Evolutionary conservation across 2,888 invertebrate species (phyloP), one percentile per base, ranked within the genome.

Genomic region (Anagyrus pseudococci): DNA sequence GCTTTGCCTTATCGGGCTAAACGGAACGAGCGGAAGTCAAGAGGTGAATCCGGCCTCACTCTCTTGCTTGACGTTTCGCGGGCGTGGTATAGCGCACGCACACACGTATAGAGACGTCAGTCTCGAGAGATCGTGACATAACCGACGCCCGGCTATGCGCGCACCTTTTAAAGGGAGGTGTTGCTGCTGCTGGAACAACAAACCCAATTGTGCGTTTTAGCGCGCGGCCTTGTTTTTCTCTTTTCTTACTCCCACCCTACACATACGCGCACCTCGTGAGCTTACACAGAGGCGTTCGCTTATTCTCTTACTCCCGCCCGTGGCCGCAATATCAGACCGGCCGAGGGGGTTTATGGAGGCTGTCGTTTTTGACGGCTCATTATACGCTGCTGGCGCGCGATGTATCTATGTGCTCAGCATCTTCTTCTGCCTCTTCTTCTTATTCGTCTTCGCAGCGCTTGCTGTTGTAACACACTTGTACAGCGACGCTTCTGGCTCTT

Each of bases 311-410:
- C 15, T 8, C 33, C 8, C 33, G 4, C 2, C 3, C 15, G 33
- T n/a, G n/a, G n/a, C n/a, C n/a, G n/a, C n/a, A n/a, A n/a, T n/a
- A n/a, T n/a, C n/a, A n/a, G n/a, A n/a, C n/a, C n/a, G n/a, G n/a
- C n/a, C n/a, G 33, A 8, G 15, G 3, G 33, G 8, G 33, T 20
- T 20, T 19, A 46, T 46, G 15, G 58, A 46, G 56, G 19, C 43
- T 44, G 53, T 50, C 53, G 46, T 19, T 55, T 63, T 63, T 54
- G 49, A 63, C 54, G 63, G 54, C 62, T 58, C 58, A 54, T 63
- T 63, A 63, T 58, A 19, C 25, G 40, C 43, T 25, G 13, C 15
- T n/a, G 8, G 6, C 4, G 47, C n/a, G 40, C 22, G n/a, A 40
- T 48, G 25, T n/a, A 17, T 50, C 33, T 19, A 20, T 19, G 13